Evolutionary conservation across 1,140 invertebrate genomes (phyloP), one percentile per base, ranked within the genome.

Genomic region (Zaprionus camerounensis): DNA sequence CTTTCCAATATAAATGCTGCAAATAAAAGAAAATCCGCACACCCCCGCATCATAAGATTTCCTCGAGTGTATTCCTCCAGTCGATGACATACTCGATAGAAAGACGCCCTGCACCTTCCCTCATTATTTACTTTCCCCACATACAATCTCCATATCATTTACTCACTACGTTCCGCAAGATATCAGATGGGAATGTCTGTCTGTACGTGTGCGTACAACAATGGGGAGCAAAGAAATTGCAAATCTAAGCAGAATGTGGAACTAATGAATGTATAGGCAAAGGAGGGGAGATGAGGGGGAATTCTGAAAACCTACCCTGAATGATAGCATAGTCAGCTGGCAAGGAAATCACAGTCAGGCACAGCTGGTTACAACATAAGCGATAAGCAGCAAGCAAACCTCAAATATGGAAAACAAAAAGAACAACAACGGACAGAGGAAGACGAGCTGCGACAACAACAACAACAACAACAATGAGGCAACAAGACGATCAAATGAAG

Each of bases 401-500:
- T 41, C 28, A 66, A 72, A 62, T 44, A 46, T 51, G 44, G 26
- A 53, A 26, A 22, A 11, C 20, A 36, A 68, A 28, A 57, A n/a
- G n/a, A n/a, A 24, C 22, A 31, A 65, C 70, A 46, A 51, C 41
- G 9, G 7, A 9, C 31, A 9, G 31, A 31, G 31, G 31, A 34
- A 34, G 31, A 34, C 3, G 31, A 34, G 31, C 31, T 34, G 7
- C 13, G 20, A 38, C 12, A 58, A 38, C 59, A 46, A 22, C 20
- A 36, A 68, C 36, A 57, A 44, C 31, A 31, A 65, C 70, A 55
- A 51, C 41, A 44, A 58, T 24, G n/a, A 38, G 28, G n/a, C 28
- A 22, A n/a, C 44, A 20, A 28, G 41, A 36, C 65, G 24, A 46
- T 78, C 76, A 80, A 80, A 78, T 80, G 78, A 80, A 70, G 75